A percentile compares a stretch with the other conserved stretches of the same genome.
These are phyloP conservation scores for Ellobius talpinus DNA, from an alignment of 2,113 vertebrate species.

Conservation along the genomic window DNA sequence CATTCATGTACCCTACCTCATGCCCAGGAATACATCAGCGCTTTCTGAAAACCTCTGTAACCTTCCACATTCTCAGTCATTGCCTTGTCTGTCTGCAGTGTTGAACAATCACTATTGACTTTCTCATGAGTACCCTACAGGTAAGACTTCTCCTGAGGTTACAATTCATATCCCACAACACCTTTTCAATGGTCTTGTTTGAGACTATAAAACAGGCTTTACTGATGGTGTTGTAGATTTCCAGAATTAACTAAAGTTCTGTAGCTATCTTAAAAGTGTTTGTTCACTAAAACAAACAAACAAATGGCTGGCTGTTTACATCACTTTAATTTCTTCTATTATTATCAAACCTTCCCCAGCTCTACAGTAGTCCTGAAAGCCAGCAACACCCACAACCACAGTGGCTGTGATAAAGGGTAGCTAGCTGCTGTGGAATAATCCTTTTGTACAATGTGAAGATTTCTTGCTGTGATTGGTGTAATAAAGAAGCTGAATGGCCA, in stretches of 20 bases:
- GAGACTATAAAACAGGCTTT: conserved; percentile 8
- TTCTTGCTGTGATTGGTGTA: too few species aligned
- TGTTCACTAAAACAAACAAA: not conserved
- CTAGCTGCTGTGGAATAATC: too few species aligned
- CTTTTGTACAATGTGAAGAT: too few species aligned
- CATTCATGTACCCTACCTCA: not conserved
- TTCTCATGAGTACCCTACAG: not conserved
- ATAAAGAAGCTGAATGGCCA: too few species aligned
- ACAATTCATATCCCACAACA: not conserved
- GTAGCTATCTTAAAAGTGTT: not conserved
- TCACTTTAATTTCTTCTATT: not conserved
- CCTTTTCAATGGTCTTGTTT: not conserved
- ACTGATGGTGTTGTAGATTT: not conserved
- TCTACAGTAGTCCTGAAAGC: not conserved
- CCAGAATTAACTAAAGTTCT: not conserved
- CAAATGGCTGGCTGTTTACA: not conserved
- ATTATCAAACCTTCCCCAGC: too few species aligned
- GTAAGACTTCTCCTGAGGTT: not conserved
- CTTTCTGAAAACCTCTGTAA: not conserved
- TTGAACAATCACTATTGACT: conserved; percentile 20
- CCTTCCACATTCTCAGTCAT: not conserved
- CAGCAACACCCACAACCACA: not conserved
- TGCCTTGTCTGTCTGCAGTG: not conserved
- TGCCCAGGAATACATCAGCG: not conserved
- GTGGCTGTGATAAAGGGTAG: not conserved